Conservation (phyloP, 2,888 invertebrate species). For the Drosophila suboccidentalis region DNA sequence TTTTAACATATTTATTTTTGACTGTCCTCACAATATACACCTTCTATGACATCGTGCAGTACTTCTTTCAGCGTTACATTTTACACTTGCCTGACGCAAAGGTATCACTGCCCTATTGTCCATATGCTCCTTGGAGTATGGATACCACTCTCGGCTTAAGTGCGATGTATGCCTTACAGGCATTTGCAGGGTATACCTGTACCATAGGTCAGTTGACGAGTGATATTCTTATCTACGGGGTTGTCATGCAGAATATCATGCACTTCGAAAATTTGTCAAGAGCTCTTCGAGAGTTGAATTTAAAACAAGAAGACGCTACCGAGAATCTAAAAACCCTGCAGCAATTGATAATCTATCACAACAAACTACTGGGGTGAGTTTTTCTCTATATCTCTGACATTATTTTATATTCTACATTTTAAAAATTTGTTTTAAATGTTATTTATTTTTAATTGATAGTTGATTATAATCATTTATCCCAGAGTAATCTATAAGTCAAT, state of each 20-base stretch:
- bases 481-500: neutral
- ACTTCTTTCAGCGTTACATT: slow-evolving; percentile 42
- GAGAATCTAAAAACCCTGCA: slow-evolving; percentile 32
- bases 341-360: slow-evolving; percentile 51
- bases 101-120: slow-evolving; percentile 66
- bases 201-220: slow-evolving; percentile 72
- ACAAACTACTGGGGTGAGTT: slow-evolving; percentile 46
- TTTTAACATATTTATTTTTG: slow-evolving; percentile 73
- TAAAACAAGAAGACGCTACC: slow-evolving; percentile 2
- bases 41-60: slow-evolving; percentile 60
- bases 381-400: neutral
- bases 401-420: too few species aligned
- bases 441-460: neutral
- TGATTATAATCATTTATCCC: neutral
- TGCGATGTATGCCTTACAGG: slow-evolving; percentile 61
- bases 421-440: neutral
- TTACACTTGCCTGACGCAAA: slow-evolving; percentile 36
- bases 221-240: slow-evolving; percentile 77
- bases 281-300: slow-evolving; percentile 36
- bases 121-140: slow-evolving; percentile 72
- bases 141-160: slow-evolving; percentile 55
- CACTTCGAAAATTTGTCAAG: slow-evolving; percentile 76
- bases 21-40: slow-evolving; percentile 76
- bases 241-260: slow-evolving; percentile 81
- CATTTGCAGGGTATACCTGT: slow-evolving; percentile 70